These are phyloP conservation scores for Chaetodon trifasciatus DNA, from an alignment of 2,797 vertebrate genomes.

Conservation along the genomic window DNA sequence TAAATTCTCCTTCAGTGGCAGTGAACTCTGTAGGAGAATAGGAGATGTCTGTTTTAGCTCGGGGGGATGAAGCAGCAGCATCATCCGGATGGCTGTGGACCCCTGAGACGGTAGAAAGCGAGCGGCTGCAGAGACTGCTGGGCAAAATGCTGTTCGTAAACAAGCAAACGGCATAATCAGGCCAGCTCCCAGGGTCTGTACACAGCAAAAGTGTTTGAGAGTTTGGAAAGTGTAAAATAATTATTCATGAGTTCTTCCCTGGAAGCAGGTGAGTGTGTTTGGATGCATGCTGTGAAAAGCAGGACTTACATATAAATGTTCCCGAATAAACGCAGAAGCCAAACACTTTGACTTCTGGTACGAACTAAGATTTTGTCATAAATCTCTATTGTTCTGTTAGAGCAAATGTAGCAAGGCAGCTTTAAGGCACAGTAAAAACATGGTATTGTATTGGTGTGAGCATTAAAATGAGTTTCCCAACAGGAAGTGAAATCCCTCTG, in stretches of 20 bases:
- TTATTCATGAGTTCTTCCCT: conserved; percentile 56
- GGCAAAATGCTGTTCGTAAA: conserved; percentile 68
- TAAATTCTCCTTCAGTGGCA: conserved; percentile 38
- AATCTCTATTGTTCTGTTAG: neutral
- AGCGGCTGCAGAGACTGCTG: conserved; percentile 48
- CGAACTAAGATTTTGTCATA: conserved; percentile 1
- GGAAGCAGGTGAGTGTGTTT: conserved; percentile 55
- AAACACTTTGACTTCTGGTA: neutral
- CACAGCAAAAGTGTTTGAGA: conserved; percentile 27
- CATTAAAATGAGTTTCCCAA: neutral
- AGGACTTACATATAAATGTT: conserved; percentile 19
- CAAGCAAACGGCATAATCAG: conserved; percentile 68
- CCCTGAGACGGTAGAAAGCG: conserved; percentile 53
- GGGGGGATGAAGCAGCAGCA: conserved; percentile 52
- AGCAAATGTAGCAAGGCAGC: neutral
- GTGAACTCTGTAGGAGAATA: conserved; percentile 65
- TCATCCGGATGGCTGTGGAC: conserved; percentile 53
- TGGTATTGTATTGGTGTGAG: neutral
- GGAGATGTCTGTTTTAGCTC: conserved; percentile 60
- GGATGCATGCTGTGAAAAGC: conserved; percentile 35
- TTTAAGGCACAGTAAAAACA: neutral
- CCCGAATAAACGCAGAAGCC: neutral
- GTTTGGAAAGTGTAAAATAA: conserved; percentile 53
- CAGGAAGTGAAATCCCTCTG: neutral
- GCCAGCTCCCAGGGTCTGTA: conserved; percentile 59